Evolutionary conservation across 1,140 invertebrate genomes (phyloP).

Genomic region (Meloidogyne chitwoodi): DNA sequence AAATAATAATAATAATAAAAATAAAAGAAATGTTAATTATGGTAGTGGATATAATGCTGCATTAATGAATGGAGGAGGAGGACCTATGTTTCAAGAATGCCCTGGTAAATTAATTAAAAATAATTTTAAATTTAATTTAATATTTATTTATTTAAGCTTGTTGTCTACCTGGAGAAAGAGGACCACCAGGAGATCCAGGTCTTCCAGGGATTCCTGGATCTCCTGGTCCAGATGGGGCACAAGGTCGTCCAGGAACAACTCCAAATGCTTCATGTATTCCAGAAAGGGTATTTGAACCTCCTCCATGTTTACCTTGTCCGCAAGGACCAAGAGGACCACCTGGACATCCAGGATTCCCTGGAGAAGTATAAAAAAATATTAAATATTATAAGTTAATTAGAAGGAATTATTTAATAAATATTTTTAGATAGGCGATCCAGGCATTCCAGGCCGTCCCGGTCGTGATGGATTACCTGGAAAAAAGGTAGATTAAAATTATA

Average conservation of each 20-base stretch:
- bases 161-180: constrained; percentile 55
- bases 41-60: constrained; percentile 55
- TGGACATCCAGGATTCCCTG: constrained; percentile 48
- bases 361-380: constrained; percentile 7
- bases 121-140: constrained; percentile 14
- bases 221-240: constrained; percentile 58
- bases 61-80: constrained; percentile 46
- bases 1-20: background rate
- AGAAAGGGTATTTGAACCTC: constrained; percentile 58
- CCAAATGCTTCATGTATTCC: constrained; percentile 60
- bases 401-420: background rate
- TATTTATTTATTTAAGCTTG: constrained; percentile 43
- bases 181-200: constrained; percentile 56
- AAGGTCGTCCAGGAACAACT: constrained; percentile 56
- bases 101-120: constrained; percentile 38
- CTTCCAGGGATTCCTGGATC: constrained; percentile 54
- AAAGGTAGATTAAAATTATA: background rate
- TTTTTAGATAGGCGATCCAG: constrained; percentile 42
- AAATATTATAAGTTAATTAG: background rate
- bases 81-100: constrained; percentile 58
- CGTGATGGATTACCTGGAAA: constrained; percentile 36
- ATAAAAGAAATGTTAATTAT: constrained; percentile 29
- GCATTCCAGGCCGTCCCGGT: constrained; percentile 43
- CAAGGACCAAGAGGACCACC: constrained; percentile 55
- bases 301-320: constrained; percentile 58